phyloP scores from a whole-genome alignment of 1,140 invertebrate genomes.

The Drosophila bocki region DNA sequence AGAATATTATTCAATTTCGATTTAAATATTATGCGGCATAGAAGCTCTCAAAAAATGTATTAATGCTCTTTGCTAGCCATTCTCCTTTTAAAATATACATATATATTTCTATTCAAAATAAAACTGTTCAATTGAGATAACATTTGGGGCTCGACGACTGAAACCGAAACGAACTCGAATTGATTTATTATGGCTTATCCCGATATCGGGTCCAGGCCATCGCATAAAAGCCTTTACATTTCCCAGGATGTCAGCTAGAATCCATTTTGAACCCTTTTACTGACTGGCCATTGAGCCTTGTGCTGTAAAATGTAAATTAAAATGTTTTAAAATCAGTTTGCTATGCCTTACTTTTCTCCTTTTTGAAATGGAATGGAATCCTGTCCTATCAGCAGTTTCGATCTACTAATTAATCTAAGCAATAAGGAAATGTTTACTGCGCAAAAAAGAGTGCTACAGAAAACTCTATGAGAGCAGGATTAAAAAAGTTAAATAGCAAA shows the following conservation, averaged over 20 bases:
- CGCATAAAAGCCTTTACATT: not conserved
- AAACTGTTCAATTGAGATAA: conserved; percentile 6
- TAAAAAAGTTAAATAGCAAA: not conserved
- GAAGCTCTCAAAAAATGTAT: not conserved
- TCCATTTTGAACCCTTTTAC: conserved; percentile 1
- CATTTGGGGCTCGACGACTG: not conserved
- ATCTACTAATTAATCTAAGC: conserved; percentile 8
- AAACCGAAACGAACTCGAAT: not conserved
- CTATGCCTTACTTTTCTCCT: too few relatives aligned
- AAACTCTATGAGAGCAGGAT: not conserved
- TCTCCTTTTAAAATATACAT: too few relatives aligned
- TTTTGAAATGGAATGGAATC: too few relatives aligned
- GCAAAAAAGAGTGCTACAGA: conserved; percentile 2
- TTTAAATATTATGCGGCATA: not conserved
- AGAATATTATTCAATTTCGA: too few relatives aligned
- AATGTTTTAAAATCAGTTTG: not conserved
- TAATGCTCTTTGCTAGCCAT: not conserved
- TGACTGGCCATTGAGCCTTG: not conserved
- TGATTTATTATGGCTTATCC: conserved; percentile 8
- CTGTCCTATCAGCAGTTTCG: not conserved
- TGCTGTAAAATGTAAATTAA: conserved; percentile 4
- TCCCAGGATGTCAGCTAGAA: not conserved
- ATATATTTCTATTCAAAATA: not conserved
- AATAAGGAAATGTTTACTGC: not conserved
- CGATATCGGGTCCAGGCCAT: not conserved